These are phyloP conservation scores for Colletes collaris DNA, from an alignment of 2,888 invertebrate genomes.

Conservation along the genomic window DNA sequence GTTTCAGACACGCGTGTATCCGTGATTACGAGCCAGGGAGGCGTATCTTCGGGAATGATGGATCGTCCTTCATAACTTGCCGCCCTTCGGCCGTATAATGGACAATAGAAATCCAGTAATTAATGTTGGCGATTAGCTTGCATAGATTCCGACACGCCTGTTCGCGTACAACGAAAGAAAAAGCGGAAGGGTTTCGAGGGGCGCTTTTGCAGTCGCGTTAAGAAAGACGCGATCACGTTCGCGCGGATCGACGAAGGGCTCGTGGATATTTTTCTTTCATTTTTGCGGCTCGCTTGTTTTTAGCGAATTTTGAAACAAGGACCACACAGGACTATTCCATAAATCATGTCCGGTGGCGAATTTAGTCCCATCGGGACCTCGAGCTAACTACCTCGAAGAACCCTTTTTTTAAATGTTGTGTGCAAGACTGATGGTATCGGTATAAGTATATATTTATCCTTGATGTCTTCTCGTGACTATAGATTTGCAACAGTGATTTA, in stretches of 20 bases:
- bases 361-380: too few species aligned
- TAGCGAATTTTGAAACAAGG: too few species aligned
- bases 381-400: too few species aligned
- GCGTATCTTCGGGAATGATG: constrained; percentile 65
- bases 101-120: constrained; percentile 66
- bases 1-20: constrained; percentile 48
- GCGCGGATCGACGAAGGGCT: constrained; percentile 17
- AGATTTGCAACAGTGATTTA: too few species aligned
- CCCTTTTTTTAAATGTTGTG: too few species aligned
- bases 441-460: too few species aligned
- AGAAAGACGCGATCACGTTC: constrained; percentile 36
- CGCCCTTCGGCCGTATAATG: constrained; percentile 46
- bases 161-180: constrained; percentile 20
- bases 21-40: constrained; percentile 48
- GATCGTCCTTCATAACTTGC: constrained; percentile 56
- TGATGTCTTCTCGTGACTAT: too few species aligned
- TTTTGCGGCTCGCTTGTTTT: constrained; percentile 14
- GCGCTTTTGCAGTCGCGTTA: constrained; percentile 18
- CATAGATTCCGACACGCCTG: constrained; percentile 44
- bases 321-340: constrained; percentile 28
- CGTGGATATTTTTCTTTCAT: neutral
- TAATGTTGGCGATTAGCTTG: constrained; percentile 67
- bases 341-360: constrained; percentile 22
- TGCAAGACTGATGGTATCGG: too few species aligned
- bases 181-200: constrained; percentile 5